Base-by-base conservation (phyloP, 1,140 invertebrate genomes). In the Drosophila asahinai region DNA sequence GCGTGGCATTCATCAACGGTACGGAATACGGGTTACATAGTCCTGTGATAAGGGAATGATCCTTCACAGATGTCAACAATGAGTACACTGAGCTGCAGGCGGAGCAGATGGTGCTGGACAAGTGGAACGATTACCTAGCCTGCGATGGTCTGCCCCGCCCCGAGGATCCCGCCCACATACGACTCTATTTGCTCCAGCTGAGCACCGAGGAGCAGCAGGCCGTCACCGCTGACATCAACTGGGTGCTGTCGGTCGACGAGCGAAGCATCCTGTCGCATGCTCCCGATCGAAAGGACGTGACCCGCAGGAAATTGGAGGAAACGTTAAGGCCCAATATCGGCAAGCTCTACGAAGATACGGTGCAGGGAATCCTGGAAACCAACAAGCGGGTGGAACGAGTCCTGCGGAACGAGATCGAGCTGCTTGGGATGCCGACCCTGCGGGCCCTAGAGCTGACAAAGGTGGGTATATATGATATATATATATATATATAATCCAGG, bases 131-230 rank as follows among this genome's bases (percentile, higher is more conserved):
- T 7, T 92, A 83, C 65, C 1, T 90, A 19, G 54, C 52, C 22
- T 92, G 91, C 27, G 84, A 89, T 52, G 82, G 84, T 1, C 27
- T 90, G 19, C 87, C 91, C 0, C 58, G 66, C n/a, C 65, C 86
- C 5, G 30, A 67, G n/a, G 7, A 47, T 25, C 91, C 91, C 5
- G n/a, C 68, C 0, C 82, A 91, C 1, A 62, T 92, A 2, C 77
- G 91, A 1, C 3, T 15, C 0, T 91, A 83, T 42, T 5, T 92
- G 2, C 33, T 12, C 1, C 71, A 81, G 48, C 40, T 86, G n/a
- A 57, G 48, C 0, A 25, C 67, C 22, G 49, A 68, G 14, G 87
- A 86, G 73, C 6, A 22, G 5, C 0, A 14, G 9, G 42, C 65
- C 22, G 33, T 36, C 2, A 8, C 52, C 0, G 14, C 49, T 2